These are phyloP conservation scores for Sycophila sp. DNA, from an alignment of 1,140 invertebrate species.

Conservation along the genomic window DNA sequence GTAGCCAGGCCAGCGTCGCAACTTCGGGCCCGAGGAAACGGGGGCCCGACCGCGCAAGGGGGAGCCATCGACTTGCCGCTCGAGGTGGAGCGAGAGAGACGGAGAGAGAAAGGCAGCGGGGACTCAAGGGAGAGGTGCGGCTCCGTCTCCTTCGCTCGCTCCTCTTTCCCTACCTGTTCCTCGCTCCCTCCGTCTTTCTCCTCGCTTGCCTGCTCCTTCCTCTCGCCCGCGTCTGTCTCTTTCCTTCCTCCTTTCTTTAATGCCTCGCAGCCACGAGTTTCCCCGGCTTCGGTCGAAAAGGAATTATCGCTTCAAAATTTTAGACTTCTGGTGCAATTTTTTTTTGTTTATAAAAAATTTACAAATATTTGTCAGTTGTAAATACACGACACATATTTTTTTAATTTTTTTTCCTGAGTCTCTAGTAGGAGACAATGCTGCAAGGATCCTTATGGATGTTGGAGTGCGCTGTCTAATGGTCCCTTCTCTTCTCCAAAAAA, in stretches of 20 bases:
- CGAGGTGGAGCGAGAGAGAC: not conserved
- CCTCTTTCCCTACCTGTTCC: too few relatives aligned
- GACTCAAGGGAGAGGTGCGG: conserved; percentile 9
- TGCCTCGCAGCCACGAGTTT: not conserved
- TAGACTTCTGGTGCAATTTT: too few relatives aligned
- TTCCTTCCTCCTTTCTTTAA: not conserved
- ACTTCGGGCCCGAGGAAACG: conserved; percentile 49
- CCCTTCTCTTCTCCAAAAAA: too few relatives aligned
- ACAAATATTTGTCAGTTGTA: too few relatives aligned
- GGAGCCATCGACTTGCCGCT: not conserved
- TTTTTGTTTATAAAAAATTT: too few relatives aligned
- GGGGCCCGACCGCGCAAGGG: not conserved
- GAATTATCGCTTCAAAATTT: too few relatives aligned
- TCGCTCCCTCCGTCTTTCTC: conserved; percentile 3
- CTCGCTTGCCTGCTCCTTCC: conserved; percentile 6
- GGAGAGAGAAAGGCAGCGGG: not conserved
- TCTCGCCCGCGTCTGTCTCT: not conserved
- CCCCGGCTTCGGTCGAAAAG: too few relatives aligned
- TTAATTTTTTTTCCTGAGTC: not conserved
- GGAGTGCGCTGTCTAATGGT: too few relatives aligned
- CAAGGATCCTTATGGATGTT: too few relatives aligned
- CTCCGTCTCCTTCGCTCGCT: not conserved
- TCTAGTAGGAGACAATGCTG: not conserved
- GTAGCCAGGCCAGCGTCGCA: conserved; percentile 39
- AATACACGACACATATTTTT: not conserved